Conservation (phyloP, 2,113 vertebrate species). For the Heloderma charlesbogerti region DNA sequence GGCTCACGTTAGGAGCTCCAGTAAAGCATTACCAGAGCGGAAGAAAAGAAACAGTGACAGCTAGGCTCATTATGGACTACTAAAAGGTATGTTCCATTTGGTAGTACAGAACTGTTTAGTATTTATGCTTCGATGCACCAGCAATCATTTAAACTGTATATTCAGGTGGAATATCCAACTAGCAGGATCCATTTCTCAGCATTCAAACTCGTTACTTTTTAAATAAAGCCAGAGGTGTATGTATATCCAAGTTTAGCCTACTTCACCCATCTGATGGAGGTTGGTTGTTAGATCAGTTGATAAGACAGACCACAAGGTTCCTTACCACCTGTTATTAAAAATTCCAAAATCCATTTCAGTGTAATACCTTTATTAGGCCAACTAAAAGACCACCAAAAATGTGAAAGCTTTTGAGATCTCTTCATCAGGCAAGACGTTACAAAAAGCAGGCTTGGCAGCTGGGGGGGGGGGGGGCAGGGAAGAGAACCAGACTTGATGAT, state of each 20-base stretch:
- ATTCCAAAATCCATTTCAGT: too few relatives aligned
- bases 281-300: not conserved
- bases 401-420: too few relatives aligned
- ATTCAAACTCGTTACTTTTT: not conserved
- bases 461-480: too few relatives aligned
- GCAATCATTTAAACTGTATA: not conserved
- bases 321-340: too few relatives aligned
- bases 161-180: not conserved
- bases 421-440: too few relatives aligned
- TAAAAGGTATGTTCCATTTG: too few relatives aligned
- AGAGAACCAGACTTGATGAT: too few relatives aligned
- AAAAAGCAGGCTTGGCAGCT: too few relatives aligned
- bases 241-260: not conserved
- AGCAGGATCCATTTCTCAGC: not conserved
- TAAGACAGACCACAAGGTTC: not conserved
- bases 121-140: not conserved
- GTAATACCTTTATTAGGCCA: too few relatives aligned
- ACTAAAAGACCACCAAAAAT: too few relatives aligned
- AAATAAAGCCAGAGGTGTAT: not conserved
- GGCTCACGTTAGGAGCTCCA: not conserved
- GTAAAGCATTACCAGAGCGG: not conserved
- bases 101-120: not conserved
- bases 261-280: not conserved
- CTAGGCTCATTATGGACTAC: not conserved
- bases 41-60: not conserved